Base-by-base conservation (phyloP, 2,797 vertebrate genomes). In the Myotis daubentonii region DNA sequence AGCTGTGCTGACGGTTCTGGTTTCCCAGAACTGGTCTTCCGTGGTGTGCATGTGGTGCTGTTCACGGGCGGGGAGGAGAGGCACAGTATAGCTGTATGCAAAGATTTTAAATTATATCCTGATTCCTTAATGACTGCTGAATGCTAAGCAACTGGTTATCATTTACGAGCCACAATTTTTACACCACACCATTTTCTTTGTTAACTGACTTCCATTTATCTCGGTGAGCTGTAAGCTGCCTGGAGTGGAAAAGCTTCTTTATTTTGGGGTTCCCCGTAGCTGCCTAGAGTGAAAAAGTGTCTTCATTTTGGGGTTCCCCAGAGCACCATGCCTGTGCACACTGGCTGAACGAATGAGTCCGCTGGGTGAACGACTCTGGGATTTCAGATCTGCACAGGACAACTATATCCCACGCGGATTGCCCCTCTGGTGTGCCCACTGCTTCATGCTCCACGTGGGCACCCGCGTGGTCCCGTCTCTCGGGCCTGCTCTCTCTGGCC, bases 381-480 rank as follows among this genome's bases (percentile, higher is more conserved):
- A 60, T 22, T 28, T 15, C 2, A 5, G 38, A 30, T 75, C 49
- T 30, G 72, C 25, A 49, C 4, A 11, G n/a, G 4, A 47, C 8
- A 68, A 51, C 6, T 8, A 3, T 4, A 36, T 44, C 20, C 0
- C 2, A 12, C 1, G 47, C 17, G 33, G 12, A 53, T 7, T 11
- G 16, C 72, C 41, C 36, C 68, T 62, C 23, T 0, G 41, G 1
- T 6, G 41, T 0, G 33, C 4, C 87, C 47, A 30, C 3, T 3
- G 15, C 9, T 47, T 16, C 75, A 10, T 0, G 12, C 7, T 71
- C 47, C 5, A 1, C 16, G 8, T 5, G 38, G 81, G 33, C 2
- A 19, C 4, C 3, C 1, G 4, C 0, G 0, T 0, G 16, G 22
- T 10, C 5, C 25, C 0, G 0, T 38, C 47, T 41, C 36, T 36